A percentile compares a stretch with the other conserved stretches of the same genome.
These are phyloP conservation scores for Zaprionus kolodkinae DNA, from an alignment of 1,140 invertebrate genomes.

Conservation along the genomic window DNA sequence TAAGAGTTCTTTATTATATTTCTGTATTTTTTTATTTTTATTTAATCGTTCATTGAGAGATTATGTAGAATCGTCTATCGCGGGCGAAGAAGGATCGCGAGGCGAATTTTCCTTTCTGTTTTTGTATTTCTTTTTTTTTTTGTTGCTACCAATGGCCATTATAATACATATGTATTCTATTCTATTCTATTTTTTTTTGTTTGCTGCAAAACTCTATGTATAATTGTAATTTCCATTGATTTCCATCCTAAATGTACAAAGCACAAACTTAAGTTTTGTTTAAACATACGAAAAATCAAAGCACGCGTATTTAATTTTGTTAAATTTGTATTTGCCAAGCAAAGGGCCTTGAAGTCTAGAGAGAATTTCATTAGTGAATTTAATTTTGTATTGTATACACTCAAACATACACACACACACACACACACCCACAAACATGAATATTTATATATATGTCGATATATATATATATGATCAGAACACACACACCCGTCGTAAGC, in stretches of 20 bases:
- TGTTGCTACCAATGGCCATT: background rate
- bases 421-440: constrained; percentile 12
- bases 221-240: constrained; percentile 5
- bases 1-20: background rate
- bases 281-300: background rate
- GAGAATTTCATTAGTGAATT: constrained; percentile 1
- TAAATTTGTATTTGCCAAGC: constrained; percentile 23
- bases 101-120: background rate
- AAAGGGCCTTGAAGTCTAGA: constrained; percentile 19
- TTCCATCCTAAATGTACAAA: constrained; percentile 6
- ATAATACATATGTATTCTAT: background rate
- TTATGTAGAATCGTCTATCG: background rate
- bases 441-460: background rate
- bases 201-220: background rate
- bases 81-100: background rate
- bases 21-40: background rate
- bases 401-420: constrained; percentile 16
- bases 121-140: background rate
- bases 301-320: constrained; percentile 6
- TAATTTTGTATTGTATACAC: constrained; percentile 17
- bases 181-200: constrained; percentile 4
- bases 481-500: constrained; percentile 5
- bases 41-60: constrained; percentile 3
- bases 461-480: constrained; percentile 1
- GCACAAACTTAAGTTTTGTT: constrained; percentile 13